Conservation (phyloP, 2,113 vertebrate species). For the Nesospiza acunhae region DNA sequence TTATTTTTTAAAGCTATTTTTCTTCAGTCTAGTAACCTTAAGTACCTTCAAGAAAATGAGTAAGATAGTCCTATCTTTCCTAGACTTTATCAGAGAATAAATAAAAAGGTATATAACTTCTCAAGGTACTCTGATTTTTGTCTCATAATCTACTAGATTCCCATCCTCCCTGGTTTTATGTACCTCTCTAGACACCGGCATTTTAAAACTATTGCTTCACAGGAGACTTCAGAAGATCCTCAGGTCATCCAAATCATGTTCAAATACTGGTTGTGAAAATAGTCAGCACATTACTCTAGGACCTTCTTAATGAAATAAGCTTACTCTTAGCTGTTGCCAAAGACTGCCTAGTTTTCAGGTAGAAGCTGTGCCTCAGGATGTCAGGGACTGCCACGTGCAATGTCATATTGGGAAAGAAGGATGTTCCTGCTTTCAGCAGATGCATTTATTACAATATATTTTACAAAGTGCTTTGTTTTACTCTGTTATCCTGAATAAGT, state of each 20-base stretch:
- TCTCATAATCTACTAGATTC: background rate
- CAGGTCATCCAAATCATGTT: background rate
- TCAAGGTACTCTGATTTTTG: background rate
- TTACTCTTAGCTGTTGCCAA: background rate
- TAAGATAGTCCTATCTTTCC: background rate
- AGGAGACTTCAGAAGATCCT: background rate
- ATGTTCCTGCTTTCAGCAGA: background rate
- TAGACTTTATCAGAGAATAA: background rate
- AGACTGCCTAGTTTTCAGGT: background rate
- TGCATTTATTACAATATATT: background rate
- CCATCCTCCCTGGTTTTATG: background rate
- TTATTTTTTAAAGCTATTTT: background rate
- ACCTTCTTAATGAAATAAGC: background rate
- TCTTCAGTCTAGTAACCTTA: background rate
- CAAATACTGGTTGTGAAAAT: background rate
- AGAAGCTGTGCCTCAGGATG: background rate
- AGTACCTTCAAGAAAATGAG: background rate
- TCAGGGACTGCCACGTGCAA: accelerated
- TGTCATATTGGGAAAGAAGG: background rate
- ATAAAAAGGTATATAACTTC: background rate
- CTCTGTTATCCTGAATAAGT: background rate
- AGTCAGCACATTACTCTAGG: background rate
- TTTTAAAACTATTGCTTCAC: background rate
- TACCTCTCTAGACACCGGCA: background rate
- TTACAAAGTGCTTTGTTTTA: background rate